Evolutionary conservation across 2,888 invertebrate genomes (phyloP).

Genomic region (Dolichomitus sp.): DNA sequence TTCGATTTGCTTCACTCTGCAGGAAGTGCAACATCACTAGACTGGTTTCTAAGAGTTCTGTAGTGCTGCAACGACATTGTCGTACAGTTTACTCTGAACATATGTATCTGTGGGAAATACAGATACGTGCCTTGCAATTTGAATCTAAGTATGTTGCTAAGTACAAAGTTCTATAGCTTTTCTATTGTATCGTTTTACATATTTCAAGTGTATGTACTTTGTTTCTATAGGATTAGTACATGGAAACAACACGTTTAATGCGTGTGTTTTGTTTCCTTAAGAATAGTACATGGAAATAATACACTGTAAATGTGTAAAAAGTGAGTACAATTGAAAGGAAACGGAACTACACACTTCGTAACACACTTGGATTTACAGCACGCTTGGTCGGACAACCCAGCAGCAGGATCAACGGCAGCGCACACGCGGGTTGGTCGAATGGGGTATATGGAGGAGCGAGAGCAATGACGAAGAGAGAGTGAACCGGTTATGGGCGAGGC

Average conservation of each 20-base stretch:
- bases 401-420: conserved; percentile 69
- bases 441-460: conserved; percentile 49
- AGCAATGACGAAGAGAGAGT: conserved; percentile 76
- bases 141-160: background rate
- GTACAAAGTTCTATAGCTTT: background rate
- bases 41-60: no score
- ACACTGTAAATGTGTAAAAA: background rate
- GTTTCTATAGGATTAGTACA: no score
- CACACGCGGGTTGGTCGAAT: conserved; percentile 72
- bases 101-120: conserved; percentile 73
- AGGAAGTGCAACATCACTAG: conserved; percentile 43
- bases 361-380: conserved; percentile 3
- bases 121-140: conserved; percentile 47
- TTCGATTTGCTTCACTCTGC: conserved; percentile 17
- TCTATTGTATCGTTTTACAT: background rate
- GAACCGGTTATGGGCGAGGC: conserved; percentile 86
- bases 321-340: background rate
- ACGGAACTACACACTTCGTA: background rate
- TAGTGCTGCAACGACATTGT: conserved; percentile 13
- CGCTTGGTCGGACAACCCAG: conserved; percentile 59
- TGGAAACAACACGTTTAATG: no score
- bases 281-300: background rate
- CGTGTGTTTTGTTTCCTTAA: background rate
- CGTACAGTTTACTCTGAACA: conserved; percentile 33
- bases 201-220: no score